Evolutionary conservation across 2,888 invertebrate species (phyloP), one percentile per base, ranked within the genome.

Genomic region (Aplocera efformata): DNA sequence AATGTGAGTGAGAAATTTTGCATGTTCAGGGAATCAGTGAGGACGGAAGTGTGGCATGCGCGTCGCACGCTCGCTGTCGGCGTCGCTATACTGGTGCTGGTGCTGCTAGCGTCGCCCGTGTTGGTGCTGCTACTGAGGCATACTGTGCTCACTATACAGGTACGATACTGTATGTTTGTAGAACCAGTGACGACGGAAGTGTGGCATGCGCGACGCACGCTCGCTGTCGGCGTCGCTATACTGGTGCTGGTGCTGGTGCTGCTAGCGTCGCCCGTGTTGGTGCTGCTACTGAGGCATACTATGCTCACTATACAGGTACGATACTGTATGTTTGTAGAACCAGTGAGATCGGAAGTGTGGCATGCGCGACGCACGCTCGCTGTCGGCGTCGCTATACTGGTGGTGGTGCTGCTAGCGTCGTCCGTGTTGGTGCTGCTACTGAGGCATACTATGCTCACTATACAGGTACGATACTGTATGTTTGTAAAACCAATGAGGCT

Each of bases 251-350:
- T 78, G 1, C 49, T 89, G 0, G 89, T 90, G 1, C 57, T 90
- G 9, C 56, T 89, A 29, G 84, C 90, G 0, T 84, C 90, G 0
- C 90, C 91, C 0, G 60, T 90, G 7, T 83, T 91, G 34, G 79
- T 91, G 6, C 55, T 89, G 21, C 65, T 91, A n/a, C 70, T 91
- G 6, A 65, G 78, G 10, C 88, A 90, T 50, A 89, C 90, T 1
- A 89, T 90, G 0, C 63, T 75, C 32, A 91, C 90, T 1, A 89
- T 91, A 58, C 89, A 91, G 84, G 90, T 90, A 62, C n/a, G n/a
- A 17, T 5, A 17, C 5, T 17, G 13, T 17, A 5, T 2, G 2
- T 17, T 17, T 5, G 5, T 2, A 5, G 13, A 17, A 17, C 5
- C 13, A 3, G 13, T 17, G 13, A 17, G 13, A 17, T 17, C 13